Base-by-base conservation (phyloP, 1,140 invertebrate species). In the Ips typographus region DNA sequence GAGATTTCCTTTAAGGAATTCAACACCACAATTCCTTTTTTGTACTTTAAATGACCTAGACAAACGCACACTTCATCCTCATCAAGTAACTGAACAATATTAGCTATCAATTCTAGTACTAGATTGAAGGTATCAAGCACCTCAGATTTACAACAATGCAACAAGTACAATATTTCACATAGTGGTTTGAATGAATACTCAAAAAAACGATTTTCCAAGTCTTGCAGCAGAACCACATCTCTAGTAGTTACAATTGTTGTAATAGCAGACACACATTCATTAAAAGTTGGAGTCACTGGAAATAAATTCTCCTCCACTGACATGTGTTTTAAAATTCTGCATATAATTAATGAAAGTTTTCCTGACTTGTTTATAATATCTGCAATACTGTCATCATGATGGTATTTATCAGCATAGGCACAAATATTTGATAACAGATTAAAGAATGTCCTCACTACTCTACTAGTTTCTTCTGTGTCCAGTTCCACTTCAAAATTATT, bases 381-480 rank as follows among this genome's bases (percentile, higher is more conserved):
- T 47, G 40, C 8, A 41, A 58, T 55, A 40, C 41, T 43, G n/a
- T 53, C 40, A 63, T 71, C 59, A 64, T 73, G 56, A 58, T 70
- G 40, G 57, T 62, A 69, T 41, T 71, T 53, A 37, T 76, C 63
- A 5, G 72, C 68, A 64, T 73, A 76, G 47, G 43, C 47, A 62
- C 70, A 75, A 7, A 74, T 38, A 73, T 77, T 77, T 52, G 68
- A 67, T 4, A 76, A 37, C 40, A 69, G 59, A 70, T 75, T 66
- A 37, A 77, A 60, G 47, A 75, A 72, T 72, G 62, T 63, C 52
- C 62, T 71, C 49, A 73, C 47, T 64, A 64, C 42, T 55, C 51
- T 72, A 47, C 53, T 60, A 22, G 22, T 65, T 62, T 71, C 42
- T 61, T 58, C 42, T 4, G 39, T 65, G 43, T 68, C 63, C 22